These are phyloP conservation scores for Carposina sasakii DNA, from an alignment of 1,140 invertebrate species.

Conservation along the genomic window DNA sequence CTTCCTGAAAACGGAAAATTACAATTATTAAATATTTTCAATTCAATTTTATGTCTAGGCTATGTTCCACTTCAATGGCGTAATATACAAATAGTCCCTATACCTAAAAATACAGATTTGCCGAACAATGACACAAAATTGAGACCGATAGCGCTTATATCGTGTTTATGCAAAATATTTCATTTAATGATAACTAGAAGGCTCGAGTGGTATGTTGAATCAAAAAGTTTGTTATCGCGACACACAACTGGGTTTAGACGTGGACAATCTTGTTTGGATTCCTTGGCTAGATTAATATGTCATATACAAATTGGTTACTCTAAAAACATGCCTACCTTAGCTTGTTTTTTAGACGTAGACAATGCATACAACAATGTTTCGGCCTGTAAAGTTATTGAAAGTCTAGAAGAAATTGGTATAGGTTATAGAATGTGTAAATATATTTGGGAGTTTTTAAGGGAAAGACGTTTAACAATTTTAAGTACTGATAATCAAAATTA, in stretches of 20 bases:
- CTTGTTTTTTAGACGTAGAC: slow-evolving; percentile 30
- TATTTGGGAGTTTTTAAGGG: slow-evolving; percentile 24
- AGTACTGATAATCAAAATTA: too few relatives aligned
- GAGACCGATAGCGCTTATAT: slow-evolving; percentile 30
- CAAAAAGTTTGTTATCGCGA: slow-evolving; percentile 20
- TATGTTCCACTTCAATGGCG: slow-evolving; percentile 19
- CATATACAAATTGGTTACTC: slow-evolving; percentile 27
- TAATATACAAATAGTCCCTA: slow-evolving; percentile 11
- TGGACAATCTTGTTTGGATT: slow-evolving; percentile 22
- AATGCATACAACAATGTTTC: slow-evolving; percentile 31
- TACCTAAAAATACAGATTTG: slow-evolving; percentile 7
- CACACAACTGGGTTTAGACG: slow-evolving; percentile 28
- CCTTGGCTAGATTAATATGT: slow-evolving; percentile 15
- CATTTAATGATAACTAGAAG: slow-evolving; percentile 26
- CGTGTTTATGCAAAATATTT: slow-evolving; percentile 30
- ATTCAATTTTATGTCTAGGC: slow-evolving; percentile 4
- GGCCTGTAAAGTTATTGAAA: slow-evolving; percentile 13
- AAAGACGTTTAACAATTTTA: slow-evolving; percentile 25
- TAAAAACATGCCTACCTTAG: slow-evolving; percentile 22
- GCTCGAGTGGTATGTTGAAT: slow-evolving; percentile 28
- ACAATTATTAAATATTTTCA: slow-evolving; percentile 17
- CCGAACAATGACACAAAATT: background rate
- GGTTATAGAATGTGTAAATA: slow-evolving; percentile 19
- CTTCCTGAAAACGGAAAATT: slow-evolving; percentile 15
- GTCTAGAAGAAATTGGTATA: slow-evolving; percentile 17